Conservation (phyloP, 2,113 vertebrate genomes). For the Symphodus melops region DNA sequence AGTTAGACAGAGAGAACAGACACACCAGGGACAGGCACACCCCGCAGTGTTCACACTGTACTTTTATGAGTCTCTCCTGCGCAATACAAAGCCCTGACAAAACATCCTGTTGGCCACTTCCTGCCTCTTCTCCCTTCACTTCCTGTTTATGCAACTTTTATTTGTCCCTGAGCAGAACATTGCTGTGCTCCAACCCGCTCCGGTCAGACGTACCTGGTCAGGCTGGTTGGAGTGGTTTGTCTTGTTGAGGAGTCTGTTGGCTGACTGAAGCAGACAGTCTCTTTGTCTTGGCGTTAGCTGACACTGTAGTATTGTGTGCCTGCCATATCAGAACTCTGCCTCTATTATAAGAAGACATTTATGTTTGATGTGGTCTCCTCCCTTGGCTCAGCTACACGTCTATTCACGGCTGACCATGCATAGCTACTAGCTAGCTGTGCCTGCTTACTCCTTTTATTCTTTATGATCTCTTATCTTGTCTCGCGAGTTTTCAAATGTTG, state of each 20-base stretch:
- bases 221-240: constrained; percentile 69
- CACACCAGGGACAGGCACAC: not conserved
- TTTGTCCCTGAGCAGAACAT: constrained; percentile 45
- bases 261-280: constrained; percentile 41
- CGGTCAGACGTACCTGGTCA: constrained; percentile 47
- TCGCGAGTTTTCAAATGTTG: constrained; percentile 49
- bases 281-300: constrained; percentile 49
- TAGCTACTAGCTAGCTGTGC: constrained; percentile 17
- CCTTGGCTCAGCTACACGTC: constrained; percentile 40
- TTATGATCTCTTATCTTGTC: constrained; percentile 53
- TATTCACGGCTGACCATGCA: constrained; percentile 45
- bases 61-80: constrained; percentile 46
- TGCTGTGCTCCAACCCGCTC: constrained; percentile 13
- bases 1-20: not conserved
- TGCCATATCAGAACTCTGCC: constrained; percentile 40
- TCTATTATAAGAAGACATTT: constrained; percentile 37
- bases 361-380: constrained; percentile 55
- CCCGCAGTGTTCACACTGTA: not conserved
- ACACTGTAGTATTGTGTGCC: constrained; percentile 51
- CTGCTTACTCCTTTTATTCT: constrained; percentile 45
- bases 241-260: constrained; percentile 31
- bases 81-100: constrained; percentile 70
- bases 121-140: constrained; percentile 78
- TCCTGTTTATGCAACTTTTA: constrained; percentile 79
- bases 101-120: constrained; percentile 83